A percentile compares a stretch with the other conserved stretches of the same genome.
phyloP scores from a whole-genome alignment of 2,113 vertebrate genomes.

The Mionectes macconnelli region DNA sequence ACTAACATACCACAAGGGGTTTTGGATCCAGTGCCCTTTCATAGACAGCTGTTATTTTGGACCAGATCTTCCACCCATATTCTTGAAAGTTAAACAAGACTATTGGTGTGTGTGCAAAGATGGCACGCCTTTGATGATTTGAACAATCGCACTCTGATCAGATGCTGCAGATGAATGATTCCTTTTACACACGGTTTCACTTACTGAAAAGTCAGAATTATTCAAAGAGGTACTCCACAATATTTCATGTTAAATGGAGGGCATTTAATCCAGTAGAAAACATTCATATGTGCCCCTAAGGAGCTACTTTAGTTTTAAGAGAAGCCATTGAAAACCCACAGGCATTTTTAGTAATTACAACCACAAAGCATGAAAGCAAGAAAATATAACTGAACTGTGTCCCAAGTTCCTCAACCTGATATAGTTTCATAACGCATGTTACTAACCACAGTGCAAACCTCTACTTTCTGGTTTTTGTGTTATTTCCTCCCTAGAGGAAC shows the following conservation, averaged over 20 bases:
- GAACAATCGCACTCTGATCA: not conserved
- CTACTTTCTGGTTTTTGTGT: not conserved
- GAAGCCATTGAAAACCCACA: constrained; percentile 41
- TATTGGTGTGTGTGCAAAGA: not conserved
- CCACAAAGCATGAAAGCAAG: constrained; percentile 20
- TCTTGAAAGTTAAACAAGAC: not conserved
- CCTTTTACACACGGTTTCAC: not conserved
- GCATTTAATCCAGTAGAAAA: not conserved
- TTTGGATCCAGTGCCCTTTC: not conserved
- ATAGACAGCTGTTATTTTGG: not conserved
- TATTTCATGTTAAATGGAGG: constrained; percentile 12
- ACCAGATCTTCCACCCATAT: not conserved
- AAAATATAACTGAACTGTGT: not conserved
- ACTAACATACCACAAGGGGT: not conserved
- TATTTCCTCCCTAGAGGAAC: not conserved
- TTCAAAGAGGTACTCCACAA: not conserved
- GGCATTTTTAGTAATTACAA: constrained; percentile 14
- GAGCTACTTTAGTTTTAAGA: constrained; percentile 4
- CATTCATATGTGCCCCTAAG: not conserved
- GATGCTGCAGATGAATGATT: not conserved
- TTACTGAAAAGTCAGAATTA: not conserved
- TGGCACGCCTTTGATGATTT: not conserved
- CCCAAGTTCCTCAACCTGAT: constrained; percentile 23
- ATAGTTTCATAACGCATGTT: not conserved
- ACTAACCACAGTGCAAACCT: not conserved